Evolutionary conservation across 2,113 vertebrate genomes (phyloP), one percentile per base, ranked within the genome.

Genomic region (Ciconia boyciana): DNA sequence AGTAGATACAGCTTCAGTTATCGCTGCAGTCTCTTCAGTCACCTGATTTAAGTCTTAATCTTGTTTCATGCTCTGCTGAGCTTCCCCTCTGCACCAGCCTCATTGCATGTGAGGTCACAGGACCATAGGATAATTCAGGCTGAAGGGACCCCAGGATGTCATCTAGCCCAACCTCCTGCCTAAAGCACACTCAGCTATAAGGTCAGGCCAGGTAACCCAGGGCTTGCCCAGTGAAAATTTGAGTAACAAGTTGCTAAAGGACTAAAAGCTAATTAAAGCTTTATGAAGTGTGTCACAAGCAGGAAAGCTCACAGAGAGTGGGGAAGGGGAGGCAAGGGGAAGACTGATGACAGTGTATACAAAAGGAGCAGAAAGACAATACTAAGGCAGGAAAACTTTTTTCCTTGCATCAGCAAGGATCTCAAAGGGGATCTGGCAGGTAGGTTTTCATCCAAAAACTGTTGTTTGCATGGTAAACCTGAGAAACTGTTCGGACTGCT

Each of bases 181-280:
- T 65, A 55, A 64, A 75, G 66, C 24, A 44, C 44, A 57, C 61
- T 93, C 65, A 76, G 66, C 48, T 60, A 0, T 36, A 29, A 84
- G 89, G 95, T 91, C 94, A 84, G 81, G 57, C 51, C 62, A 24
- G 87, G 87, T 92, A 83, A 89, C 32, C 10, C 58, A 46, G 15
- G 65, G 58, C 32, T 85, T 43, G 31, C 68, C 61, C 75, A 62
- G 66, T 69, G 66, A 77, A 88, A 91, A 62, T 93, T 19, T 4
- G 48, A 91, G 52, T 52, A 84, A 3, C 0, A 6, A 86, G 54
- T 25, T 88, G 65, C 70, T 77, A 77, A 88, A 93, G 85, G 62
- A 90, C 58, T 87, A 58, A 84, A 72, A 94, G 57, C 61, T 89
- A 68, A 83, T 96, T 90, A 96, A 95, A 94, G 87, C 66, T 90